phyloP scores from a whole-genome alignment of 2,888 invertebrate genomes.

The Drosophila antonietae region DNA sequence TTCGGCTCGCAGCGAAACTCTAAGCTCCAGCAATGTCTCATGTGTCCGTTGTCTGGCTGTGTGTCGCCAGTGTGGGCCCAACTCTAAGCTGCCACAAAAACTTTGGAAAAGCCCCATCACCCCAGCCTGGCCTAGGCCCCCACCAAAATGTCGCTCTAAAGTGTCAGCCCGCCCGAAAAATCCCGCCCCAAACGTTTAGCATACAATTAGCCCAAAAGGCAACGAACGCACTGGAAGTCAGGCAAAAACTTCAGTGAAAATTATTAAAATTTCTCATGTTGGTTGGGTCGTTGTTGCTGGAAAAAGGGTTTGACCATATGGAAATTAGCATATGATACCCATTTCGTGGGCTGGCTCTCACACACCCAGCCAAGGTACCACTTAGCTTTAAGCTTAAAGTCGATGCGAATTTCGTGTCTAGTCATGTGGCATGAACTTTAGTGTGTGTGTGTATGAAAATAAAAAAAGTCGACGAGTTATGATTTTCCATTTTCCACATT shows the following conservation, averaged over 20 bases:
- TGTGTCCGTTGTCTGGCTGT: constrained; percentile 38
- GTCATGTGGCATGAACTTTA: constrained; percentile 59
- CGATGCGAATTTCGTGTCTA: constrained; percentile 53
- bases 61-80: constrained; percentile 28
- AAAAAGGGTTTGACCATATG: constrained; percentile 76
- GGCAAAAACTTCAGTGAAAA: constrained; percentile 77
- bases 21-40: constrained; percentile 51
- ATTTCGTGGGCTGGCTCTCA: constrained; percentile 31
- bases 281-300: constrained; percentile 53
- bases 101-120: constrained; percentile 50
- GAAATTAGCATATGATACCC: constrained; percentile 81
- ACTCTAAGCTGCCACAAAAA: constrained; percentile 70
- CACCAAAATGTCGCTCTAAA: constrained; percentile 49
- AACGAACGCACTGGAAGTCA: constrained; percentile 48
- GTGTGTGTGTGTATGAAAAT: constrained; percentile 26
- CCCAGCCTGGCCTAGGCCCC: background rate
- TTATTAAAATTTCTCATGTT: constrained; percentile 75
- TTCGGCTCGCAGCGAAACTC: constrained; percentile 35
- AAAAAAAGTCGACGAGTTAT: constrained; percentile 62
- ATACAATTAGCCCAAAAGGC: constrained; percentile 81
- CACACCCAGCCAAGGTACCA: constrained; percentile 12
- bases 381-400: constrained; percentile 65
- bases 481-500: constrained; percentile 68
- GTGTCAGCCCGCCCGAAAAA: constrained; percentile 24
- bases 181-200: constrained; percentile 71